Evolutionary conservation across 2,797 vertebrate genomes (phyloP), one percentile per base, ranked within the genome.

Genomic region (Rousettus madagascariensis): DNA sequence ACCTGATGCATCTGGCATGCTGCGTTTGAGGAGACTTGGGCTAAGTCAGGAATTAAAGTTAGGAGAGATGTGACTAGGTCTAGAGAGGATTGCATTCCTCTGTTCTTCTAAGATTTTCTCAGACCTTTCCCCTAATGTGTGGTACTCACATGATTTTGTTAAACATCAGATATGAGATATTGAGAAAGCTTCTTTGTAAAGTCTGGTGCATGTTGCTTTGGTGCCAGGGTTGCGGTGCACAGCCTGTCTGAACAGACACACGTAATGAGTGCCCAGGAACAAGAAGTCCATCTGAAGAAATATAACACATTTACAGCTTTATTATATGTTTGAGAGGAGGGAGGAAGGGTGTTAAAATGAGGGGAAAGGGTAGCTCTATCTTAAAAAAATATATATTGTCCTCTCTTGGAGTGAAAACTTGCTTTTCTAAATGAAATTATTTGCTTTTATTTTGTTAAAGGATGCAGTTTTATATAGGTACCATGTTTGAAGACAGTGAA

Each of bases 171-270:
- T 63, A 82, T 57, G 79, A 94, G 94, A 74, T 93, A 36, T 26
- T 94, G 75, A 93, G 78, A 90, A 95, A 88, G 78, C 92, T 79
- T 49, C 51, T 83, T 89, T 93, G 61, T 69, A 33, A 93, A 89
- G 95, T 95, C 96, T 97, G 96, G 75, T 91, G 46, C 83, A 24
- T 6, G 20, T 61, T 30, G 43, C 57, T 95, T 43, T 90, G 91
- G 15, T 88, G 95, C 90, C 90, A 96, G 95, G 86, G 96, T 84
- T 66, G 71, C 20, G 55, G 74, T 43, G 55, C 91, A 91, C 92
- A 97, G 96, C 92, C 96, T 97, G 95, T 95, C 71, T 94, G 96
- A 97, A 96, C 96, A 98, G 97, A 97, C 63, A 96, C 57, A 94
- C 36, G 69, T 33, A 79, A 55, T 28, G 57, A 92, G 63, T 92